Evolutionary conservation across 92 coral and sea anemone species (phyloP).

Genomic region (Palythoa caribaeorum): DNA sequence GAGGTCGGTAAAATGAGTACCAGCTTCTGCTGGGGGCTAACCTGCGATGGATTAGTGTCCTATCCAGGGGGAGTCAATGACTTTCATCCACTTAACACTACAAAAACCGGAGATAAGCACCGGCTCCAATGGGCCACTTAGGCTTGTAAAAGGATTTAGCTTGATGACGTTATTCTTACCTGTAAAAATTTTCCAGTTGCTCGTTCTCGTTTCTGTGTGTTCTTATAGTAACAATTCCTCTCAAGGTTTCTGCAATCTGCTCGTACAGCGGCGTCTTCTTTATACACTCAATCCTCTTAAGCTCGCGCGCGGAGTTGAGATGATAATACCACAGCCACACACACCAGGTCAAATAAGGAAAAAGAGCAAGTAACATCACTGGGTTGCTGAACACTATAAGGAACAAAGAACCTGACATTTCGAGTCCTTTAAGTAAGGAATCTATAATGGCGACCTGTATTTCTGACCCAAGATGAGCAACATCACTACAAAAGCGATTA

Average conservation of each 20-base stretch:
- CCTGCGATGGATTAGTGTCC: too few relatives aligned
- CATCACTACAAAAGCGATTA: constrained; percentile 40
- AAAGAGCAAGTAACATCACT: constrained; percentile 1
- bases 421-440: constrained; percentile 16
- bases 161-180: neutral
- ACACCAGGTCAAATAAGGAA: constrained; percentile 1
- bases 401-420: constrained; percentile 16
- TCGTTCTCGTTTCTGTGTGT: neutral
- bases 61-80: too few relatives aligned
- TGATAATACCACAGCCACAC: constrained; percentile 42
- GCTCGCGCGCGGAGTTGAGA: constrained; percentile 38
- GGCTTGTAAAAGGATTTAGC: too few relatives aligned
- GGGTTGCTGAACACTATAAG: constrained; percentile 33
- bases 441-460: neutral
- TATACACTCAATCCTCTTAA: constrained; percentile 30
- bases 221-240: constrained; percentile 31
- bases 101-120: too few relatives aligned
- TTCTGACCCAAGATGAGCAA: constrained; percentile 12
- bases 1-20: too few relatives aligned
- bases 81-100: too few relatives aligned
- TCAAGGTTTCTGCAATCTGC: constrained; percentile 28
- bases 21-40: too few relatives aligned
- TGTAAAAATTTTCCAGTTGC: constrained; percentile 31
- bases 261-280: constrained; percentile 45
- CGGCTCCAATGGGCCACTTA: too few relatives aligned